Conservation (phyloP, 2,113 vertebrate genomes). For the Oreotrochilus melanogaster region DNA sequence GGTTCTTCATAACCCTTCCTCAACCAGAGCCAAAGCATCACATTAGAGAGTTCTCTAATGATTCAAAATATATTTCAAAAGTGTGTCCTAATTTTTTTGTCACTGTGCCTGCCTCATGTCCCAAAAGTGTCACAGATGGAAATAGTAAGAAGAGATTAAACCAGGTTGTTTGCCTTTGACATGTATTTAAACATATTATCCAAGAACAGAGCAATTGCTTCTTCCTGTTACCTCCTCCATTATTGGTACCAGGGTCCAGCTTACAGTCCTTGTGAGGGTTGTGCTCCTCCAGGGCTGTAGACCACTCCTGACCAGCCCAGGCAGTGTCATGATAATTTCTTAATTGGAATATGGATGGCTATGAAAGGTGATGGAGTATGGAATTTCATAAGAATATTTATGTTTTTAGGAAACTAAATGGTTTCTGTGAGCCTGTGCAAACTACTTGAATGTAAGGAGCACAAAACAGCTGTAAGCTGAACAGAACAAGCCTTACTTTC, state of each 20-base stretch:
- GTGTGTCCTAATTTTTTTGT: background rate
- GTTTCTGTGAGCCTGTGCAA: background rate
- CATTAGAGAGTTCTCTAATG: background rate
- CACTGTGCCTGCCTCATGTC: background rate
- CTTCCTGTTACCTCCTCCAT: background rate
- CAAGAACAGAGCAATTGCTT: background rate
- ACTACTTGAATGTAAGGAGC: background rate
- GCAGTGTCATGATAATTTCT: background rate
- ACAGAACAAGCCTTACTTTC: background rate
- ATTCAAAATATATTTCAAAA: background rate
- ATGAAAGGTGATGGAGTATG: background rate
- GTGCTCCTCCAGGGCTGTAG: background rate
- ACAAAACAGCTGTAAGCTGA: background rate
- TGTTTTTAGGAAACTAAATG: background rate
- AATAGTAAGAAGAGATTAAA: background rate
- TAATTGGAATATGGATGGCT: background rate
- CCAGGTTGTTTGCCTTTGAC: background rate
- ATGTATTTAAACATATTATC: background rate
- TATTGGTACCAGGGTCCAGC: background rate
- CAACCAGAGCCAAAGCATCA: background rate
- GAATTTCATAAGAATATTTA: background rate
- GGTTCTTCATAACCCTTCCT: background rate
- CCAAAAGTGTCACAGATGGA: background rate
- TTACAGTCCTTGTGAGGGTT: background rate
- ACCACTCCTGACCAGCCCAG: background rate